phyloP scores from a whole-genome alignment of 2,113 vertebrate genomes.

The Xenopus tropicalis region UCB_Xtro_10.0 CM004450.2:33583501-33584000 shows the following conservation, averaged over 20 bases:
- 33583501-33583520: neutral
- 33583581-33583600: neutral
- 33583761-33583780: constrained; percentile 82
- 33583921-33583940: too few relatives aligned
- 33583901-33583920: too few relatives aligned
- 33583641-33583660: constrained; percentile 85
- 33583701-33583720: constrained; percentile 91
- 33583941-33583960: too few relatives aligned
- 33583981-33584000: too few relatives aligned
- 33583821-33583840: constrained; percentile 7
- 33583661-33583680: constrained; percentile 99
- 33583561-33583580: neutral
- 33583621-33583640: constrained; percentile 92
- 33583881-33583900: too few relatives aligned
- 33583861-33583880: too few relatives aligned
- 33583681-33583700: constrained; percentile 94
- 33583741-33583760: constrained; percentile 76
- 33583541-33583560: neutral
- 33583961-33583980: too few relatives aligned
- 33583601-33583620: constrained; percentile 28
- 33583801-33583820: constrained; percentile 98
- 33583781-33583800: constrained; percentile 95
- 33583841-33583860: neutral
- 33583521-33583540: too few relatives aligned
- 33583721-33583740: constrained; percentile 73